Base-by-base conservation (phyloP, 2,888 invertebrate genomes). In the Merodon equestris region DNA sequence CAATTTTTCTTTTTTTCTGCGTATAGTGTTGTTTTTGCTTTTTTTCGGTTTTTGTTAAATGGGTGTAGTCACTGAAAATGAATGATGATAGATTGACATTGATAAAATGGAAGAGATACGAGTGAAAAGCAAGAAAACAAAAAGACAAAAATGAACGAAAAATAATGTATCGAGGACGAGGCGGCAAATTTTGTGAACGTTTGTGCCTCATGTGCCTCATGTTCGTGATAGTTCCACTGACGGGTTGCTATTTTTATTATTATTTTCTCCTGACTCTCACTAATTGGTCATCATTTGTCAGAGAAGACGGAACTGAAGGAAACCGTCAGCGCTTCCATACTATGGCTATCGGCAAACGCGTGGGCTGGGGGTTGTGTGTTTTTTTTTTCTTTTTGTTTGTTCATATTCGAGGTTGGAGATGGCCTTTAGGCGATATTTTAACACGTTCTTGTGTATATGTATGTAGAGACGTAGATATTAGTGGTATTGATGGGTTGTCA, bases 31-130 rank as follows among this genome's bases (percentile, higher is more conserved):
- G 14, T 40, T 19, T 19, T 50, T 40, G 9, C 15, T n/a, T 48
- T 54, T 17, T 48, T 54, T 27, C n/a, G n/a, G 14, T 40, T 48
- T 38, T 53, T 51, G 56, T 58, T 56, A 54, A 76, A 76, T 71
- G 60, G 66, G 64, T 71, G 76, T 76, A 57, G 66, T 66, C 60
- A 61, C 66, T 56, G 50, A 51, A 66, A 71, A 50, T 67, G 58
- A 71, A 61, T 71, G 66, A 72, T 77, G 76, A 77, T 67, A 56
- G 76, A 77, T 76, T 42, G 38, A 44, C 34, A 60, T 66, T 71
- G 66, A 77, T 72, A 61, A 66, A 10, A 27, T 7, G 27, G 7
- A 27, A 27, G 27, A 27, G 7, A n/a, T n/a, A n/a, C n/a, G n/a
- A 2, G 7, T 27, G 27, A 27, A 27, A 2, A 27, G 7, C 27